Percentiles rank a stretch among this genome's conserved stretches.
Evolutionary conservation across 2,113 vertebrate genomes (phyloP).

Genomic region (Arenaria interpres): DNA sequence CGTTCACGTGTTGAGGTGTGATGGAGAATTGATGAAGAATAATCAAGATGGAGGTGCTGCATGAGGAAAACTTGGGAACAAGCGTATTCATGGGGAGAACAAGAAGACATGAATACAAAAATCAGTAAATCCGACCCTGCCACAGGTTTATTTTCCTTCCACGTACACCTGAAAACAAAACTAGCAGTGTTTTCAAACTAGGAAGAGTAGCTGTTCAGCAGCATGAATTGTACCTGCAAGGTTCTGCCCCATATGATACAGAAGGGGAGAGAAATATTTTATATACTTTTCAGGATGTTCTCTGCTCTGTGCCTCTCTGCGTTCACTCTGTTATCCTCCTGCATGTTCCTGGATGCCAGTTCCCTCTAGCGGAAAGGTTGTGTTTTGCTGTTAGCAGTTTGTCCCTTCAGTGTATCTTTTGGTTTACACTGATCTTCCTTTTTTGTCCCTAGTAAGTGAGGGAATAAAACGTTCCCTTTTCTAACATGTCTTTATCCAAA

Average conservation of each 20-base stretch:
- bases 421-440: neutral
- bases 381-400: neutral
- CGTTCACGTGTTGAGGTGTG: neutral
- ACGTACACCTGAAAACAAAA: neutral
- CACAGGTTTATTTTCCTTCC: neutral
- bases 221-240: neutral
- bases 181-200: neutral
- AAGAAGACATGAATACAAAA: neutral
- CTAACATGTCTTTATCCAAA: neutral
- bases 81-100: neutral
- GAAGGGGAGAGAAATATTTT: neutral
- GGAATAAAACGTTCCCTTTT: neutral
- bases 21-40: neutral
- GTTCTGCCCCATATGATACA: neutral
- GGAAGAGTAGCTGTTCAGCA: neutral
- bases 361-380: neutral
- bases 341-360: neutral
- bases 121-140: neutral
- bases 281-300: neutral
- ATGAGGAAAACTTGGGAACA: neutral
- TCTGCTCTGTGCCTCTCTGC: neutral
- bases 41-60: neutral
- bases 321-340: neutral
- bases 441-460: neutral
- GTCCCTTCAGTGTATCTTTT: neutral